Conservation (phyloP, 37 sponge, comb jelly and placozoan species). For the Aplysina aerophoba region DNA sequence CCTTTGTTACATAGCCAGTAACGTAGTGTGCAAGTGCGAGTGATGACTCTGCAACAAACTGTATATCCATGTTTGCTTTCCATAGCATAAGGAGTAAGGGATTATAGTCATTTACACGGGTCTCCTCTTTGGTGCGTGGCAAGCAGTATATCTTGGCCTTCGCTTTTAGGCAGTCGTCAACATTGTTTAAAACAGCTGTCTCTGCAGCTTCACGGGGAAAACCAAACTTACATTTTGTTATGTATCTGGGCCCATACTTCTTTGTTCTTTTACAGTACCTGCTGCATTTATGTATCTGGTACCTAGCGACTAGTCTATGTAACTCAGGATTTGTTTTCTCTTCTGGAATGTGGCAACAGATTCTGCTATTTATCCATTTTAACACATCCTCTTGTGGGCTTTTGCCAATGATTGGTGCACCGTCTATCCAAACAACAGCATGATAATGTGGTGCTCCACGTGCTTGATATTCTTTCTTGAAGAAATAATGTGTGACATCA, state of each 20-base stretch:
- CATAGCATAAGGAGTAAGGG: slow-evolving; percentile 46
- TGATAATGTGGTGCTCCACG: slow-evolving; percentile 47
- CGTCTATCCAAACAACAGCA: slow-evolving; percentile 38
- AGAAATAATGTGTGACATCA: slow-evolving; percentile 46
- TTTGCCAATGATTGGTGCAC: slow-evolving; percentile 48
- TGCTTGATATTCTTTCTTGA: slow-evolving; percentile 36
- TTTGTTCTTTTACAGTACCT: slow-evolving; percentile 29
- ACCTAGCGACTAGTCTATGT: slow-evolving; percentile 29
- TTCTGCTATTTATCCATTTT: slow-evolving; percentile 30
- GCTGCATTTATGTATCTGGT: slow-evolving; percentile 48
- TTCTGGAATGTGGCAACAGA: slow-evolving; percentile 41
- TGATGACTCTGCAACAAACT: slow-evolving; percentile 44
- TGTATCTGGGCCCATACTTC: background rate
- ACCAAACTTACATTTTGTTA: slow-evolving; percentile 38
- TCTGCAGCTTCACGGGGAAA: slow-evolving; percentile 32
- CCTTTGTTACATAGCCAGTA: slow-evolving; percentile 52
- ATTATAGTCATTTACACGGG: slow-evolving; percentile 54
- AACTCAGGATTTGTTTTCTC: slow-evolving; percentile 6
- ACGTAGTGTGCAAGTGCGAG: slow-evolving; percentile 44
- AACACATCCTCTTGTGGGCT: background rate
- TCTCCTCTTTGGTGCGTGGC: slow-evolving; percentile 6
- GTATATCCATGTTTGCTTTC: slow-evolving; percentile 55
- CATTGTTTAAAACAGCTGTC: background rate
- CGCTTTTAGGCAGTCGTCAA: slow-evolving; percentile 19
- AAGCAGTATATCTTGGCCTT: slow-evolving; percentile 29